Evolutionary conservation across 2,113 vertebrate genomes (phyloP), one percentile per base, ranked within the genome.

Genomic region (Trinectes maculatus): DNA sequence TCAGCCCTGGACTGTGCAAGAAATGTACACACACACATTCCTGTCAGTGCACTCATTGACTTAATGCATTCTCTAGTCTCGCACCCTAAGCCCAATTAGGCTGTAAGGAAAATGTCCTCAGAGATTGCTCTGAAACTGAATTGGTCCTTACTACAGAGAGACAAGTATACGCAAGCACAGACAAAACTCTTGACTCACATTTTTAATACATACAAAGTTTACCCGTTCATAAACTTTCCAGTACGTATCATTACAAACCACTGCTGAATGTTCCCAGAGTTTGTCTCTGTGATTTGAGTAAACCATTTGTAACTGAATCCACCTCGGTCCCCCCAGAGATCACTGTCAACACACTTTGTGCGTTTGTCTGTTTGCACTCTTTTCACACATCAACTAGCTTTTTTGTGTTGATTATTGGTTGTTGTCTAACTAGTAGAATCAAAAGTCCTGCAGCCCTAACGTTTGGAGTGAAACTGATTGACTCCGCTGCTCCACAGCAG

Each of bases 391-490:
- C 43, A 9, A 24, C 43, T 12, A 46, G 10, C 43, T 46, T 51
- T n/a, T 51, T 25, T 28, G 16, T 51, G 47, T 29, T 29, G n/a
- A 28, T 51, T 10, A 8, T 18, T 5, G n/a, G 61, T 56, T 63
- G 47, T 65, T 37, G 42, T 54, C 33, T 55, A 71, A 76, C 24
- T 46, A 58, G 53, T 69, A 64, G 53, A 29, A 56, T 79, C 63
- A 7, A 65, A 58, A 37, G 28, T 53, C 71, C 43, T 61, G 54
- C 81, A 65, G 40, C 61, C 1, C 36, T 77, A 74, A 55, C 8
- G 24, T 39, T 11, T 9, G 39, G 36, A 60, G 44, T 57, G 42
- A 79, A 73, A 78, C 68, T 58, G 31, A 77, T 68, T 85, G 51
- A 61, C 65, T 69, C 49, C 15, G 7, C 44, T 47, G 69, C 69